These are phyloP conservation scores for Hydrocynus forskahlii DNA, from an alignment of 2,797 vertebrate genomes.

Conservation along the genomic window DNA sequence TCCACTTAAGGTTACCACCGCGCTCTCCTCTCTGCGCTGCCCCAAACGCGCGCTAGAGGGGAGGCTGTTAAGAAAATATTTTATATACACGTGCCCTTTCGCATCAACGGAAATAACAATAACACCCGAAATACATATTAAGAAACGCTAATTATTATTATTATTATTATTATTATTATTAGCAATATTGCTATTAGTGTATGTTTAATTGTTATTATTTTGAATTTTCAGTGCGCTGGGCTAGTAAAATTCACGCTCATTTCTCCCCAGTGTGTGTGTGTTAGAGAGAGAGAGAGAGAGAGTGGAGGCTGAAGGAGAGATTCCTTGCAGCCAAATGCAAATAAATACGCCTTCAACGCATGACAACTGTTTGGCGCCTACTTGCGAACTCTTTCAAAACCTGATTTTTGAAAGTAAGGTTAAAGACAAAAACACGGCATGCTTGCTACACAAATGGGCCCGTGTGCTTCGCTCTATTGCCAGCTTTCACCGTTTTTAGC, in stretches of 20 bases:
- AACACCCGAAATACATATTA: too few species aligned
- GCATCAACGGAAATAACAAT: background rate
- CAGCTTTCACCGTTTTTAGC: background rate
- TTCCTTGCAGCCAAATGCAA: constrained; percentile 18
- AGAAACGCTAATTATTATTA: constrained; percentile 1
- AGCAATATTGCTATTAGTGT: constrained; percentile 16
- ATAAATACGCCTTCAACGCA: background rate
- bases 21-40: background rate
- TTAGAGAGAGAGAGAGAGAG: constrained; percentile 1
- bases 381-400: background rate
- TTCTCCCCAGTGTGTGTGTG: background rate
- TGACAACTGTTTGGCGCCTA: background rate
- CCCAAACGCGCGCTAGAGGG: background rate
- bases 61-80: background rate
- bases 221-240: background rate
- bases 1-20: constrained; percentile 21
- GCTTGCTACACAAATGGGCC: background rate
- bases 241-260: constrained; percentile 9
- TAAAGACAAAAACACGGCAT: background rate
- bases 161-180: constrained; percentile 4
- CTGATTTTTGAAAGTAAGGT: background rate
- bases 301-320: background rate
- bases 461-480: background rate
- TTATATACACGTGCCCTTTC: background rate
- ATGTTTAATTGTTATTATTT: background rate